Evolutionary conservation across 1,140 invertebrate species (phyloP).

Genomic region (Apolygus lucorum): DNA sequence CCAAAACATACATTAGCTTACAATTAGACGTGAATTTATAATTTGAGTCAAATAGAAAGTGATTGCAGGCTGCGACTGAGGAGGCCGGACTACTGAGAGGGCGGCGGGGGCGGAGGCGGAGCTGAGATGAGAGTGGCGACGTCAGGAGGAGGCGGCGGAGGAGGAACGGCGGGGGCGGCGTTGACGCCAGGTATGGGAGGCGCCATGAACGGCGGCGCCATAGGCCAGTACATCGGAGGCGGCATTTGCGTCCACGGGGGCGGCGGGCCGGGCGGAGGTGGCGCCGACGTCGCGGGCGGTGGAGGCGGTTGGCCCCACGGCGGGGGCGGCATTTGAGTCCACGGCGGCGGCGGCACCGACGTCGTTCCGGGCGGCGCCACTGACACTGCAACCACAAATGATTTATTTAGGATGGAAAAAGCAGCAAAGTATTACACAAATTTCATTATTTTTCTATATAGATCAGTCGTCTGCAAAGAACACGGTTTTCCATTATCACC

Average conservation of each 20-base stretch:
- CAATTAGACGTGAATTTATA: too few species aligned
- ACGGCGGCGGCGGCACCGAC: slow-evolving; percentile 32
- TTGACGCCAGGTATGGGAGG: slow-evolving; percentile 42
- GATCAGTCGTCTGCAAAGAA: too few species aligned
- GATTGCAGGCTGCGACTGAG: too few species aligned
- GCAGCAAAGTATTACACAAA: too few species aligned
- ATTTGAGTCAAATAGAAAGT: too few species aligned
- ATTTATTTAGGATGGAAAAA: too few species aligned
- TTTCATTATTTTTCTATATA: too few species aligned
- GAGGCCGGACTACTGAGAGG: slow-evolving; percentile 15
- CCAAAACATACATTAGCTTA: too few species aligned
- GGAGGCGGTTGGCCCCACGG: slow-evolving; percentile 27
- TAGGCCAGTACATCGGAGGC: slow-evolving; percentile 48
- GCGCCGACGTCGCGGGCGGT: slow-evolving; percentile 37
- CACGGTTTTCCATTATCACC: too few species aligned
- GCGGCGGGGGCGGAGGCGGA: slow-evolving; percentile 30
- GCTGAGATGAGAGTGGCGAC: slow-evolving; percentile 20
- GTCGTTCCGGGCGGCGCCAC: slow-evolving; percentile 38
- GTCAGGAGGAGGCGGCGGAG: slow-evolving; percentile 1
- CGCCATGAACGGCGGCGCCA: too few species aligned
- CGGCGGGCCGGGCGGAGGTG: slow-evolving; percentile 40
- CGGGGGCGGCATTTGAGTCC: slow-evolving; percentile 42
- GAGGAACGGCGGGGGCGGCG: neutral
- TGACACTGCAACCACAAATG: slow-evolving; percentile 18
- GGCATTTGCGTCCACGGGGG: slow-evolving; percentile 42